phyloP scores from a whole-genome alignment of 2,113 vertebrate genomes.

The Stegastes partitus region DNA sequence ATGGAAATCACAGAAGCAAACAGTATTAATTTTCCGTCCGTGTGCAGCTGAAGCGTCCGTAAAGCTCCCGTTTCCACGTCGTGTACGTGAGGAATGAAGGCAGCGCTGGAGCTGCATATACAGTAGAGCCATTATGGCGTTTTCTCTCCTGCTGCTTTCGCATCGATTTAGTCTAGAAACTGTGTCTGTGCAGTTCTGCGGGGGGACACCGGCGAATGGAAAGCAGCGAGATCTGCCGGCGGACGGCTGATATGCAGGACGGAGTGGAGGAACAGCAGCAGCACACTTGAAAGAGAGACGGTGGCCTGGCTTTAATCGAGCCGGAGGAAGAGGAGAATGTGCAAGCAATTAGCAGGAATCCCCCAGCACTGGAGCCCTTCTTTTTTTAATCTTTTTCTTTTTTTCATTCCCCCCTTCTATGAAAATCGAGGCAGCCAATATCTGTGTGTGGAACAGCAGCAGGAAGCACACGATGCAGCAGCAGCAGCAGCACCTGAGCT shows the following conservation, averaged over 20 bases:
- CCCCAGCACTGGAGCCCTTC: constrained; percentile 38
- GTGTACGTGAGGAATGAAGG: background rate
- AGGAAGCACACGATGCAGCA: background rate
- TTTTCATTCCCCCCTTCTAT: background rate
- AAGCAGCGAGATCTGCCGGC: constrained; percentile 46
- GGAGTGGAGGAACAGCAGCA: constrained; percentile 27
- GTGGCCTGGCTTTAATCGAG: constrained; percentile 76
- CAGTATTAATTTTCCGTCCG: too few species aligned
- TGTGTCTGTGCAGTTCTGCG: constrained; percentile 34
- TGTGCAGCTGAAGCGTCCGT: background rate
- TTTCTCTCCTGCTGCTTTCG: constrained; percentile 44
- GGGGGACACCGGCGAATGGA: constrained; percentile 48
- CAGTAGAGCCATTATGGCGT: constrained; percentile 7
- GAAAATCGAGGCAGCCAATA: constrained; percentile 69
- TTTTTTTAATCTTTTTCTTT: background rate
- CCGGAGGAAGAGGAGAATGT: constrained; percentile 72
- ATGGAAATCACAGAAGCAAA: too few species aligned
- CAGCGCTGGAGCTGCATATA: background rate
- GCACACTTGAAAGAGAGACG: constrained; percentile 67
- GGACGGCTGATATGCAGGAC: constrained; percentile 49
- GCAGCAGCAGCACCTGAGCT: constrained; percentile 52
- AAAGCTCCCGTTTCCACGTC: background rate
- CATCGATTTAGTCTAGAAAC: constrained; percentile 30
- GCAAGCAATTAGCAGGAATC: constrained; percentile 81
- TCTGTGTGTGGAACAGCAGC: constrained; percentile 28